Evolutionary conservation across 2,113 vertebrate species (phyloP), one percentile per base, ranked within the genome.

Genomic region (Carlito syrichta): DNA sequence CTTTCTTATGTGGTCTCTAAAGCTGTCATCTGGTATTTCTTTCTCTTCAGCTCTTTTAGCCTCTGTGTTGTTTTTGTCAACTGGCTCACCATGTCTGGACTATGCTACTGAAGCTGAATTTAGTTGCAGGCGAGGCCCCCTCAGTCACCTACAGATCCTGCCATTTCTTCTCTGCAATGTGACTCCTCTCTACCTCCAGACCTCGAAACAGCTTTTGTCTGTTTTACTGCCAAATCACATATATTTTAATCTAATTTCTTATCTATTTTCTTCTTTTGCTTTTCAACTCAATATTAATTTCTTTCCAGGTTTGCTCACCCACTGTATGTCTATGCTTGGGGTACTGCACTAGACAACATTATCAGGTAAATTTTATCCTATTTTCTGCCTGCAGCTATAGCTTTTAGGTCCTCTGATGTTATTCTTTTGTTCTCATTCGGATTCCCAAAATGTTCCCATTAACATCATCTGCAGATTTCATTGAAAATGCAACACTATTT

Each of bases 381-480:
- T 95, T 95, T 86, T 77, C 89, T 69, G 69, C 87, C 52, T 79
- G 38, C 30, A 88, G 45, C 20, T 84, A 52, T 54, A 43, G 62
- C 30, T 87, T 90, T 63, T 78, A 90, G 50, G 11, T 92, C 43
- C 27, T 94, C 77, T 63, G 77, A 82, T 73, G 60, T 54, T 43
- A 89, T 84, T 25, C 63, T 74, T 95, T 79, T 94, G 32, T 86
- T 92, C 89, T 94, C 60, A 81, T 19, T 19, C 45, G 35, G 71
- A 86, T 85, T 27, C 54, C 30, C 6, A 16, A 90, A 43, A 92
- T 73, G 14, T 73, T 93, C 30, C 63, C 56, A 62, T 71, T 79
- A 68, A 54, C 60, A 73, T 89, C 73, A 89, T 11, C 71, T 88
- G 63, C 60, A 91, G 66, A 74, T 89, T 74, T 91, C 95, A 96